Evolutionary conservation across 2,113 vertebrate species (phyloP).

Genomic region (Pithys albifrons): DNA sequence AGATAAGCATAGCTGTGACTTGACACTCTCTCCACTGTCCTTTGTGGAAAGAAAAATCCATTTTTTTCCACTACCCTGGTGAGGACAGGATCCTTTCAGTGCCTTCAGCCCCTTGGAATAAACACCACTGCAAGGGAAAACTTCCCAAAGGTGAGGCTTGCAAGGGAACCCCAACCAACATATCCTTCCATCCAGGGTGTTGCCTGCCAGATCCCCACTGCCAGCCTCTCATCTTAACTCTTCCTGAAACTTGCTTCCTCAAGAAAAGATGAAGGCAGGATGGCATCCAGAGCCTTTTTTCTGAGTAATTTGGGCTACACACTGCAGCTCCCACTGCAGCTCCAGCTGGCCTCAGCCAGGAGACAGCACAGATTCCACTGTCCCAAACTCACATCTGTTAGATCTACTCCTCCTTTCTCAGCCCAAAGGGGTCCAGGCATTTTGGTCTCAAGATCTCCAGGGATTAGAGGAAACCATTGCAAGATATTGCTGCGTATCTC

Average conservation of each 20-base stretch:
- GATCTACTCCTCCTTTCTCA: background rate
- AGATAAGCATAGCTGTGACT: slow-evolving; percentile 1
- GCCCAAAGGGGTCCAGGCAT: background rate
- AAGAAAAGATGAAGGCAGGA: background rate
- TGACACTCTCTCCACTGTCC: background rate
- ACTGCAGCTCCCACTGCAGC: background rate
- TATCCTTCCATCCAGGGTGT: background rate
- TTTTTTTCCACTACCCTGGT: background rate
- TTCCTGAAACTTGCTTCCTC: background rate
- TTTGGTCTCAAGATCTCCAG: background rate
- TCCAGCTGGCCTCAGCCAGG: background rate
- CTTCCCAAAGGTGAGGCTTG: background rate
- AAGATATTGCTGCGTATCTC: background rate
- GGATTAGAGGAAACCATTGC: background rate
- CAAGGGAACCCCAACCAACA: background rate
- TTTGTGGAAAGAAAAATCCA: background rate
- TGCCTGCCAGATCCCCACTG: background rate
- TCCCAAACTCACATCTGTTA: background rate
- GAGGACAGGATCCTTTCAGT: background rate
- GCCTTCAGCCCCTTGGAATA: background rate
- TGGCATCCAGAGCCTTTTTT: background rate
- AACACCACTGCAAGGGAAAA: background rate
- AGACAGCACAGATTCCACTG: background rate
- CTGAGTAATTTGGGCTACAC: background rate
- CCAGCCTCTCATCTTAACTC: background rate